Evolutionary conservation across 2,113 vertebrate genomes (phyloP).

Genomic region (Sander vitreus): DNA sequence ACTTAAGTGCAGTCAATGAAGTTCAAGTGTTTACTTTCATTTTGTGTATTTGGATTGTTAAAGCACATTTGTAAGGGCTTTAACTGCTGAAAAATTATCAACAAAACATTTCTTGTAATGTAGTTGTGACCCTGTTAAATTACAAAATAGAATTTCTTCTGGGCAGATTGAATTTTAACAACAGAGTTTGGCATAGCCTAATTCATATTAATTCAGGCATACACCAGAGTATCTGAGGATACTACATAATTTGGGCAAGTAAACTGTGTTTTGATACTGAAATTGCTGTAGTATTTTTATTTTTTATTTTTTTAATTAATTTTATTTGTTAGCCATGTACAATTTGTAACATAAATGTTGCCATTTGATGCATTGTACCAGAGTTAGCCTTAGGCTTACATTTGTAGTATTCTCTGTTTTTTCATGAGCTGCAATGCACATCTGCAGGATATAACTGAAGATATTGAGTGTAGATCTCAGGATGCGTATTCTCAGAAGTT

Average conservation of each 20-base stretch:
- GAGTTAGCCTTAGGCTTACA: too few species aligned
- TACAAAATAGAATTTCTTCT: neutral
- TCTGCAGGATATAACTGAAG: neutral
- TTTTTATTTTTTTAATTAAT: too few species aligned
- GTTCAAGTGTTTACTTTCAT: constrained; percentile 29
- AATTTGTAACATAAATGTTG: too few species aligned
- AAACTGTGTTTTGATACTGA: constrained; percentile 3
- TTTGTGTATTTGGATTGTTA: neutral
- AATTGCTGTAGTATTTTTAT: neutral
- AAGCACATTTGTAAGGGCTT: neutral
- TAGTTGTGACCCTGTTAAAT: constrained; percentile 5
- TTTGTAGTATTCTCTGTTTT: neutral
- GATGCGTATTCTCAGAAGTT: neutral
- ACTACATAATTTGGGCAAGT: neutral
- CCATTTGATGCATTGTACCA: too few species aligned
- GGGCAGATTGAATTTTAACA: constrained; percentile 7
- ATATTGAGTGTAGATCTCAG: neutral
- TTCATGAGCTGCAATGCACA: neutral
- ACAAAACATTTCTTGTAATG: neutral
- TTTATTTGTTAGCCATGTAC: too few species aligned
- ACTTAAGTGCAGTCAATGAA: constrained; percentile 15
- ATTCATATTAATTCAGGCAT: neutral
- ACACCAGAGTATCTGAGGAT: neutral
- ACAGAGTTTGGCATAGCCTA: neutral
- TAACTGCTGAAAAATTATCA: neutral